Evolutionary conservation across 2,888 invertebrate species (phyloP), one percentile per base, ranked within the genome.

Genomic region (Therioaphis trifolii): DNA sequence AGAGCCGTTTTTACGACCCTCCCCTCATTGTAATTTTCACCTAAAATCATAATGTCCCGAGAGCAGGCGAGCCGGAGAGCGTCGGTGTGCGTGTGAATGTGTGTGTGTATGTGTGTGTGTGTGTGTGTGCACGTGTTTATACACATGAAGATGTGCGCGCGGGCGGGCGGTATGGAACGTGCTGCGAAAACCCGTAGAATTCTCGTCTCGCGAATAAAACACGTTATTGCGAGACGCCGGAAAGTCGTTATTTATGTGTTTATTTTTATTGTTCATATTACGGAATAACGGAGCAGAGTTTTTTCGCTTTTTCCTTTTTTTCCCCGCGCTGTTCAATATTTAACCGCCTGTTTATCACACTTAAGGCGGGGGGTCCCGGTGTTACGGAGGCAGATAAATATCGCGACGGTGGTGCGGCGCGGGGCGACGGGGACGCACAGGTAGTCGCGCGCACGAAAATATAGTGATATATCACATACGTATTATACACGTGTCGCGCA

Each of bases 341-440:
- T 61, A 58, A 75, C 58, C 40, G 61, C 58, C 61, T 75, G 58
- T 75, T 61, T 75, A 75, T 75, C 75, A 61, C 75, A 29, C 21
- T 58, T 35, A 43, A 3, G 7, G 27, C 9, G 58, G 58, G n/a
- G n/a, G n/a, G n/a, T n/a, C n/a, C n/a, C n/a, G n/a, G n/a, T n/a
- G n/a, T 75, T 58, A 40, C 43, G 43, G 43, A 75, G n/a, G n/a
- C n/a, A 75, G 24, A 75, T 61, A 27, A 75, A 61, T 61, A 61
- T 61, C 4, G 5, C 9, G 3, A n/a, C 4, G n/a, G 21, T n/a
- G 21, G 5, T 55, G n/a, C 55, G 4, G 7, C 14, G 7, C n/a
- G n/a, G n/a, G n/a, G n/a, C n/a, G n/a, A n/a, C n/a, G n/a, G n/a
- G n/a, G n/a, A n/a, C n/a, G n/a, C n/a, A n/a, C n/a, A n/a, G n/a